Evolutionary conservation across 1,140 invertebrate genomes (phyloP), one percentile per base, ranked within the genome.

Genomic region (Bombus haemorrhoidalis): DNA sequence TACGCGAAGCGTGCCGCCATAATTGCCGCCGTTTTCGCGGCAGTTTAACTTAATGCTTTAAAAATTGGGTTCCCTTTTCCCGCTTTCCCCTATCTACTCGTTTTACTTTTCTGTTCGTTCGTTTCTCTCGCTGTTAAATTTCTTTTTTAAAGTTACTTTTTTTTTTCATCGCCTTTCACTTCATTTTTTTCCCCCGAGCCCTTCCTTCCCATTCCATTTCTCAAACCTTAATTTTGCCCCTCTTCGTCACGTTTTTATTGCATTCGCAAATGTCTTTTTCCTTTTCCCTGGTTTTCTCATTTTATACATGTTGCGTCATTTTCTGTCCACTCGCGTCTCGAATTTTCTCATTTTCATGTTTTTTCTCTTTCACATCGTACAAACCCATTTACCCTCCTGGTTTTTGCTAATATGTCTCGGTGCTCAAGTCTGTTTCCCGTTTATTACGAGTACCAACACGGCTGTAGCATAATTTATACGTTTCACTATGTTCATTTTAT

Each of bases 41-140:
- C 28, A 71, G 39, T 83, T 77, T 69, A 77, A 77, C 41, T 57
- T 83, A 69, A 83, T 47, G 73, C 39, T 32, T 79, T n/a, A 80
- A 80, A 72, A 84, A 78, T 79, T 84, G 47, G 15, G 0, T 2
- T 13, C 53, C 13, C 22, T 41, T 59, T 43, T 32, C 34, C 28
- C 28, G 15, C 22, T 28, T 22, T 28, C 43, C 15, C 8, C 4
- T 32, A 9, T 34, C 37, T 62, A 25, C 15, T 39, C 4, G 15
- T 15, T 13, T 89, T 3, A 81, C 28, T 32, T 12, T 1, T 37
- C 13, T 10, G 12, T n/a, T 64, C 73, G 32, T 53, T 37, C 43
- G 18, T 53, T 25, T 4, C 32, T 53, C 12, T 13, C 32, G 66
- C 62, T 68, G 66, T 68, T 32, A 15, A 32, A 68, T 68, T 68